Percentiles rank a stretch among this genome's conserved stretches.
Conservation (phyloP, 2,113 vertebrate genomes). For the Tringa solitaria region DNA sequence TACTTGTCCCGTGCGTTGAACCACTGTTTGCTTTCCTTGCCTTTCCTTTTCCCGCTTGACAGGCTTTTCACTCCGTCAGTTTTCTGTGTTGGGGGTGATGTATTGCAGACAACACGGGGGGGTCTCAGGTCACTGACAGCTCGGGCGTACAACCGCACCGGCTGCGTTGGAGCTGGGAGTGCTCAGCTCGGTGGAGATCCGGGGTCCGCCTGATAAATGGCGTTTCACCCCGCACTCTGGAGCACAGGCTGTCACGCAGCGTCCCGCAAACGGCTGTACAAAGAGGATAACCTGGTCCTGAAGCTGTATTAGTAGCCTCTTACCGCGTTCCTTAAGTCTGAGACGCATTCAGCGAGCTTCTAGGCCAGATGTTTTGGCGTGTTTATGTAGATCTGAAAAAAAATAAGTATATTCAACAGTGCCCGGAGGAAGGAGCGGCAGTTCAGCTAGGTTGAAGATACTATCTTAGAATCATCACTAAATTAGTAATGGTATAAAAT, state of each 20-base stretch:
- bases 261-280: neutral
- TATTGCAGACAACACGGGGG: accelerated
- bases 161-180: neutral
- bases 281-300: neutral
- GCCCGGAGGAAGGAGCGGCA: neutral
- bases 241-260: neutral
- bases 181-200: neutral
- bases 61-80: neutral
- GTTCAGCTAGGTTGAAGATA: neutral
- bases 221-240: neutral
- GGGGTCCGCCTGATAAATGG: neutral
- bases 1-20: neutral
- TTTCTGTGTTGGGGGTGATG: neutral
- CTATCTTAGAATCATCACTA: neutral
- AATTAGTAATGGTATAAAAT: neutral
- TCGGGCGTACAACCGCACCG: neutral
- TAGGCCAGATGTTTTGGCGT: neutral
- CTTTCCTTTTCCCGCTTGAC: neutral
- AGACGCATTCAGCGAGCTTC: neutral
- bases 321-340: neutral
- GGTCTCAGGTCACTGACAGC: neutral
- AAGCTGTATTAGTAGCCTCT: neutral
- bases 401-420: accelerated
- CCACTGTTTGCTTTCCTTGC: neutral
- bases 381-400: neutral